Evolutionary conservation across 2,113 vertebrate genomes (phyloP), one percentile per base, ranked within the genome.

Genomic region (Cyanoramphus novaezelandiae): DNA sequence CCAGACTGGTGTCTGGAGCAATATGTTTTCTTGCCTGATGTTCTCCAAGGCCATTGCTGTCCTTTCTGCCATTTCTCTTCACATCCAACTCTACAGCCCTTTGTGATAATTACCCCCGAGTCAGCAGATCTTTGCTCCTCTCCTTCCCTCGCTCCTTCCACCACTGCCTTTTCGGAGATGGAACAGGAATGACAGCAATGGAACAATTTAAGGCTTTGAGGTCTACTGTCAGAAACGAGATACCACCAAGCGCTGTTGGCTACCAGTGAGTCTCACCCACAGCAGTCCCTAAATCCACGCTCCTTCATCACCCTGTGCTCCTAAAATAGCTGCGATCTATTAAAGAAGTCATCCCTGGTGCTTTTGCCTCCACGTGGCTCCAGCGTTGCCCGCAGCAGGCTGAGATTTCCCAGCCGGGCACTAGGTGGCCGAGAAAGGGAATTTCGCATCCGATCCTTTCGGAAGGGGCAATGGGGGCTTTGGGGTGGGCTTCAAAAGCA

Each of bases 391-490:
- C 3, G 0, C 52, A 23, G 46, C 16, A 1, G 19, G 74, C 70
- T 96, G 94, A 93, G 71, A 70, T 95, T 94, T 92, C 75, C 87
- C 67, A 62, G 82, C 70, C 37, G 87, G 59, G 87, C 96, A 91
- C 94, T 95, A 97, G 95, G 39, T 97, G 95, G 96, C 92, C 64
- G 71, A 77, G 44, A 69, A 91, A 71, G 89, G 47, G 67, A 91
- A 74, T 59, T 70, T 77, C 70, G 10, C 63, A 57, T 11, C 70
- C 47, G 0, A 21, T 27, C 52, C 27, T 21, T 69, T 11, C 0
- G 1, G 44, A 41, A 63, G 44, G 33, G 29, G n/a, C 35, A 69
- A 63, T 4, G 33, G 57, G 39, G 82, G 47, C 46, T 92, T 44
- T 24, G 41, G 27, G 4, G 11, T 10, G 20, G 1, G 64, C 69